Percentiles rank a stretch among this genome's conserved stretches.
phyloP scores from a whole-genome alignment of 1,140 invertebrate species.

The Steinernema khuongi region DNA sequence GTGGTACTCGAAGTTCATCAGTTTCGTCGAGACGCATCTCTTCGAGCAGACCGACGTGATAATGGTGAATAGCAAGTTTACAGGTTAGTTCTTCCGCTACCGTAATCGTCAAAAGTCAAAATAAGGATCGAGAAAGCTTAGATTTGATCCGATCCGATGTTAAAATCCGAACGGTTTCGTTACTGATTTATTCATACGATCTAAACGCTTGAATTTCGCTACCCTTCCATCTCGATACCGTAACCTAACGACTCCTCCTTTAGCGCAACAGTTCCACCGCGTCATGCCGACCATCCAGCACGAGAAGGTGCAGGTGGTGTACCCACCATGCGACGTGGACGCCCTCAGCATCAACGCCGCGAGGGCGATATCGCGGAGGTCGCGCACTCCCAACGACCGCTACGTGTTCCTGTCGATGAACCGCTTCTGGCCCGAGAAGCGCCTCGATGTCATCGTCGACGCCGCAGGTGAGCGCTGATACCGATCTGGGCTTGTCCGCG shows the following conservation, averaged over 20 bases:
- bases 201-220: too few species aligned
- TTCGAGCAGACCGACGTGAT: slow-evolving; percentile 51
- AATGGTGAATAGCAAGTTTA: slow-evolving; percentile 58
- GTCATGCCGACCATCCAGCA: slow-evolving; percentile 52
- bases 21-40: slow-evolving; percentile 50
- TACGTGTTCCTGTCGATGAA: slow-evolving; percentile 58
- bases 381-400: slow-evolving; percentile 38
- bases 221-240: too few species aligned
- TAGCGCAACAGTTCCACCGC: slow-evolving; percentile 45
- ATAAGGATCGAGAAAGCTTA: slow-evolving; percentile 11
- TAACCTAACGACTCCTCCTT: too few species aligned
- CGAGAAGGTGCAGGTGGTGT: slow-evolving; percentile 53
- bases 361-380: slow-evolving; percentile 39
- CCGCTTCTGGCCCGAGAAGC: slow-evolving; percentile 58
- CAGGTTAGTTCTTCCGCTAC: slow-evolving; percentile 38
- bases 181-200: too few species aligned
- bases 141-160: background rate
- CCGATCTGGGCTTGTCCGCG: background rate
- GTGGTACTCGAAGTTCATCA: slow-evolving; percentile 54
- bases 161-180: background rate
- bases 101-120: background rate
- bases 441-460: slow-evolving; percentile 57
- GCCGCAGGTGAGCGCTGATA: slow-evolving; percentile 43
- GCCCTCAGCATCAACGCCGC: slow-evolving; percentile 31
- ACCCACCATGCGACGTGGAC: slow-evolving; percentile 57